Evolutionary conservation across 2,113 vertebrate genomes (phyloP), one percentile per base, ranked within the genome.

Genomic region (Zosterops hypoxanthus): DNA sequence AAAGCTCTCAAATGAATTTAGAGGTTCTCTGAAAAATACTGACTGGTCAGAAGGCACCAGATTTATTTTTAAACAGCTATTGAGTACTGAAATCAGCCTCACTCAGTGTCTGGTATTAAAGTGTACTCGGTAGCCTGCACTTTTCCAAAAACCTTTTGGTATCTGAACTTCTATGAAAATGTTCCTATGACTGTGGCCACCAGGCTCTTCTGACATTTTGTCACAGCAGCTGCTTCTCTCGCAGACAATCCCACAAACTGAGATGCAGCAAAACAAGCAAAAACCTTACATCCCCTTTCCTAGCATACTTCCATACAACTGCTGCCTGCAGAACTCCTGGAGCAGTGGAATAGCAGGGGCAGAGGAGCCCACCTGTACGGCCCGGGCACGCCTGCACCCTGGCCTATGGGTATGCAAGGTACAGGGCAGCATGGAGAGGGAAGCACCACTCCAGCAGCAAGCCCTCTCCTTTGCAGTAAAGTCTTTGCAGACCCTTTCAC

Each of bases 311-410:
- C 44, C 3, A 1, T 12, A 25, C 2, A 5, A 33, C 13, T 42
- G 29, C 61, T 84, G 56, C n/a, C 28, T 44, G 26, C 29, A 2
- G 2, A 82, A 59, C 25, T 47, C 44, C n/a, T 3, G 4, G 14
- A 42, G 47, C 6, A 4, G 41, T 5, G 31, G 8, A 25, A 23
- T 0, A 64, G 33, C 1, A 78, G 57, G 28, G 12, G 11, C 21
- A 81, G 55, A 70, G 44, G 29, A 75, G 24, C 12, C 12, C 16
- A 24, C 13, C 21, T 4, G 1, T 7, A 9, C 0, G 0, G 2
- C 36, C 36, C 1, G 0, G 34, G 31, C 26, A 29, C 3, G 4
- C 42, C 57, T 20, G 14, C 3, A 1, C 11, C 34, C 56, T 22
- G 73, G 57, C n/a, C 46, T 34, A 21, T 5, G 11, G 9, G 8